Conservation (phyloP, 2,888 invertebrate species). For the Orthosia gracilis region DNA sequence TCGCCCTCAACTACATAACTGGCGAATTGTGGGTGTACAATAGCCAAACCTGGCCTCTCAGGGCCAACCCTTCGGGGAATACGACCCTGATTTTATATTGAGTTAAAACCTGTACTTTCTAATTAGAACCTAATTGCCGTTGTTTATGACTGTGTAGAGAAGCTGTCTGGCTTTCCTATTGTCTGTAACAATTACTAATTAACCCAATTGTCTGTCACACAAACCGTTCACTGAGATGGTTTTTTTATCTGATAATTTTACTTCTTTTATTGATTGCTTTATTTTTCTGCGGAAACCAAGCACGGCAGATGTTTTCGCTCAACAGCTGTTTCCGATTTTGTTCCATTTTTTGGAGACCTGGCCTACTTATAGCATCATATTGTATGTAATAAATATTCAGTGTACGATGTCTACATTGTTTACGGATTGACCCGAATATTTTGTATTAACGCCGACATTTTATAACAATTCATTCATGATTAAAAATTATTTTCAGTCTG, state of each 20-base stretch:
- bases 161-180: constrained; percentile 48
- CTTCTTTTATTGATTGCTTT: constrained; percentile 29
- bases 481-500: constrained; percentile 19
- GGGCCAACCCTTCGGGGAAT: too few species aligned
- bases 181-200: constrained; percentile 66
- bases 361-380: constrained; percentile 36
- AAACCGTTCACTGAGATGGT: constrained; percentile 49
- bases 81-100: too few species aligned
- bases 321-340: constrained; percentile 38
- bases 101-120: constrained; percentile 41
- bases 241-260: constrained; percentile 46
- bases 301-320: constrained; percentile 37
- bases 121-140: constrained; percentile 47
- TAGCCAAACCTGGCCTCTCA: too few species aligned
- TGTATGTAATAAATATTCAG: constrained; percentile 24
- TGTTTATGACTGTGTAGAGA: constrained; percentile 29
- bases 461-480: constrained; percentile 31
- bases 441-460: constrained; percentile 4
- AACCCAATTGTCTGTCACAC: constrained; percentile 62
- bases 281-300: constrained; percentile 9
- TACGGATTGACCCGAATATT: constrained; percentile 37
- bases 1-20: too few species aligned
- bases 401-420: constrained; percentile 41
- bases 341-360: constrained; percentile 26
- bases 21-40: too few species aligned